phyloP scores from a whole-genome alignment of 2,888 invertebrate genomes.

The Acanthococcus lagerstroemiae region DNA sequence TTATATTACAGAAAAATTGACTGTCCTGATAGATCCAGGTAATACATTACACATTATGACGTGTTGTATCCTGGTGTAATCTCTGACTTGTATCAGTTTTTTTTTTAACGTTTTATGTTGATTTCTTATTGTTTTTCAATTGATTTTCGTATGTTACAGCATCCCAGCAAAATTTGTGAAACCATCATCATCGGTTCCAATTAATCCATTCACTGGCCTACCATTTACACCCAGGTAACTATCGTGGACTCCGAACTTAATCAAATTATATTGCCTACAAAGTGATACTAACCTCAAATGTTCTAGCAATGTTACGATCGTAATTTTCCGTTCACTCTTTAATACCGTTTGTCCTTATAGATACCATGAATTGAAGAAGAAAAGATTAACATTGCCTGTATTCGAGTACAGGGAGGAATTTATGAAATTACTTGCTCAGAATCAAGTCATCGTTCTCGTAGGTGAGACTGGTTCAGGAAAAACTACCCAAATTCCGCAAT shows the following conservation, averaged over 20 bases:
- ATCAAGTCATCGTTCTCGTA: conserved; percentile 91
- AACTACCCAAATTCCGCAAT: conserved; percentile 98
- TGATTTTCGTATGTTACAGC: conserved; percentile 11
- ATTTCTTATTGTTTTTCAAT: conserved; percentile 10
- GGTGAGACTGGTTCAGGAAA: conserved; percentile 99
- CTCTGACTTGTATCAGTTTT: neutral
- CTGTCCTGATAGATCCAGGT: neutral
- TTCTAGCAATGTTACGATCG: neutral
- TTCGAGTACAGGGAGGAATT: conserved; percentile 97
- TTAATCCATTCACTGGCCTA: conserved; percentile 70
- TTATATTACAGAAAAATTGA: neutral
- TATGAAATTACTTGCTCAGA: conserved; percentile 80
- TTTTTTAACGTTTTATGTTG: conserved; percentile 10
- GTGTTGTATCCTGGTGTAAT: neutral
- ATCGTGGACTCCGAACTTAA: no score
- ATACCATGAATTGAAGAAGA: conserved; percentile 79
- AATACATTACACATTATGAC: neutral
- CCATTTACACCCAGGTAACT: conserved; percentile 67
- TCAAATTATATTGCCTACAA: no score
- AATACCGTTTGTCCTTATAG: conserved; percentile 34
- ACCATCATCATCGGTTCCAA: conserved; percentile 31
- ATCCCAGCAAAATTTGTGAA: conserved; percentile 19
- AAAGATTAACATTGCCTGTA: conserved; percentile 85
- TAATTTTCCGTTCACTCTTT: neutral
- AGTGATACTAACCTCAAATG: no score